Base-by-base conservation (phyloP, 2,797 vertebrate species). In the Brachyrhaphis roseni region DNA sequence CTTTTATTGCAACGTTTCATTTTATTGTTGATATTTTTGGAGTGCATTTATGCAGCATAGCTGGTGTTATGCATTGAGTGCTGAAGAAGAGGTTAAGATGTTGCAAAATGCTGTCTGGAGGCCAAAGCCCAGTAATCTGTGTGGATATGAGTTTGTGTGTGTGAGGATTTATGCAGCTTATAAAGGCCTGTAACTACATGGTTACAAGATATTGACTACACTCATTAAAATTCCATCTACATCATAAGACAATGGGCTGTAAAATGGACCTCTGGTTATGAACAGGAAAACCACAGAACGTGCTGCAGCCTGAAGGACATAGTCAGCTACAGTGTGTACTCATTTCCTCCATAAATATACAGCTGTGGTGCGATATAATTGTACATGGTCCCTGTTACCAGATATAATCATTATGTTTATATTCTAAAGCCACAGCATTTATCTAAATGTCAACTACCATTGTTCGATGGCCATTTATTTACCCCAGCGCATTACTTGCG, bases 381-480 rank as follows among this genome's bases (percentile, higher is more conserved):
- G 20, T 59, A 57, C 47, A 66, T 16, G 51, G 62, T 57, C 64
- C 70, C 53, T 26, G 64, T 79, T 34, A 55, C 76, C 45, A 76
- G 41, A 78, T 84, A 72, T 71, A 82, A 85, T 81, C 53, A 85
- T 79, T 68, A 75, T 76, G 59, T n/a, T 77, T 45, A 51, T 66
- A 77, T 72, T 81, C 74, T 70, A 51, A 85, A 76, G 62, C 76
- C 36, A 43, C 12, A 74, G 78, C 78, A 88, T 89, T 88, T 82
- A 77, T 88, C 79, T 76, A 79, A 85, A 87, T 82, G 84, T 78
- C 79, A 83, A 26, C 84, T 75, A 39, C 62, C 28, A 76, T 82
- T 84, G 78, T 77, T 55, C 70, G 12, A 5, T 43, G 78, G 79
- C 39, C 74, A 77, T 81, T 78, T 76, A 66, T 80, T 80, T 84